Percentiles rank a stretch among this genome's conserved stretches.
These are phyloP conservation scores for Cordilura impudica DNA, from an alignment of 2,888 invertebrate genomes.

Conservation along the genomic window DNA sequence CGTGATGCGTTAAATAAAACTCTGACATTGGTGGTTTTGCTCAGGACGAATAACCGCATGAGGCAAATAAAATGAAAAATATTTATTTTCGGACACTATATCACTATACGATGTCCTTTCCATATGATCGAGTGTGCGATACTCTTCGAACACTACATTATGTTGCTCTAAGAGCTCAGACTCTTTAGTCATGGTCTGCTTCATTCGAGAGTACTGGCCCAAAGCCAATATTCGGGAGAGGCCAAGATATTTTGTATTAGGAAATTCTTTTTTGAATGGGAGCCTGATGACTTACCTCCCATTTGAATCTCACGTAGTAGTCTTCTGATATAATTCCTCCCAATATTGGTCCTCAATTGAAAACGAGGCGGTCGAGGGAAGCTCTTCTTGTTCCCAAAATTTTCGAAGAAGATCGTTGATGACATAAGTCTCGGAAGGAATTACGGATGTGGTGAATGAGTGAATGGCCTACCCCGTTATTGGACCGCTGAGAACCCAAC, in stretches of 20 bases:
- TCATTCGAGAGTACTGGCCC: not conserved
- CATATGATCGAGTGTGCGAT: conserved; percentile 27
- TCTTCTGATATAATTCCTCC: conserved; percentile 15
- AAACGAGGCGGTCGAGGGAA: not conserved
- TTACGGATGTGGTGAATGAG: not conserved
- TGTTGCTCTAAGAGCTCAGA: not conserved
- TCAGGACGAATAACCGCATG: conserved; percentile 46
- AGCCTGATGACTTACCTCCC: conserved; percentile 7
- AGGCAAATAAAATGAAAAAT: too few species aligned
- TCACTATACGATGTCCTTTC: conserved; percentile 7
- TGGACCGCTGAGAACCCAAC: not conserved
- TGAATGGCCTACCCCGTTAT: not conserved
- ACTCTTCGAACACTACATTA: conserved; percentile 19
- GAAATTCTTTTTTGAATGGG: conserved; percentile 15
- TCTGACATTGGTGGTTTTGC: too few species aligned
- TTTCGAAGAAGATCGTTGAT: not conserved
- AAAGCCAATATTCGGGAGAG: not conserved
- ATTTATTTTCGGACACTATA: conserved; percentile 10
- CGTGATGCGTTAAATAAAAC: too few species aligned
- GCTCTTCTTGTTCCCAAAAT: conserved; percentile 31
- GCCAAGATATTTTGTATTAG: not conserved
- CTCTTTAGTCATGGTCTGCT: not conserved
- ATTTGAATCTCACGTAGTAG: not conserved
- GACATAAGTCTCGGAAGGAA: not conserved
- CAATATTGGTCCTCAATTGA: conserved; percentile 11